Conservation (phyloP, 1,140 invertebrate species). For the Drosophila bocqueti region DNA sequence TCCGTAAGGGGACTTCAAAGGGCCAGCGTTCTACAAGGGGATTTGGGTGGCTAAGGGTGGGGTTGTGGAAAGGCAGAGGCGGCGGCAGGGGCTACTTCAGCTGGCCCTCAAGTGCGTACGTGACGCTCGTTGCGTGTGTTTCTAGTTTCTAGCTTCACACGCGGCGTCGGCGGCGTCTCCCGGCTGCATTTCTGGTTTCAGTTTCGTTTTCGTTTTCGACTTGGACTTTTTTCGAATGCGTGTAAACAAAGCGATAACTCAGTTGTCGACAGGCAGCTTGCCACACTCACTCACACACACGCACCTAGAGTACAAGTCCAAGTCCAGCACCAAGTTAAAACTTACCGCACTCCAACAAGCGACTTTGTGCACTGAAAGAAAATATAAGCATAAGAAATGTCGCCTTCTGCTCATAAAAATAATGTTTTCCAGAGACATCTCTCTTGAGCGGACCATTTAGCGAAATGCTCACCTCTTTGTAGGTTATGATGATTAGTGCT, state of each 20-base stretch:
- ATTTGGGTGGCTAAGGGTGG: constrained; percentile 3
- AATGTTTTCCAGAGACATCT: too few species aligned
- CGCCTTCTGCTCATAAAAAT: background rate
- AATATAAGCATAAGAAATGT: background rate
- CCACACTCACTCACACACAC: constrained; percentile 32
- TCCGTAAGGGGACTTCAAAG: constrained; percentile 46
- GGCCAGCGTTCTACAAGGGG: background rate
- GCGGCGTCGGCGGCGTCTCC: constrained; percentile 3
- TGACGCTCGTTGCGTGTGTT: constrained; percentile 50
- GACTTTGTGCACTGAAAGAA: constrained; percentile 13
- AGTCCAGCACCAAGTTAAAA: constrained; percentile 22
- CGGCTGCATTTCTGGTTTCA: constrained; percentile 1
- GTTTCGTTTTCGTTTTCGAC: constrained; percentile 16
- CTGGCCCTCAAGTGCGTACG: constrained; percentile 46
- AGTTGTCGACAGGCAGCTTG: constrained; percentile 49
- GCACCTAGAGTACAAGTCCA: constrained; percentile 6
- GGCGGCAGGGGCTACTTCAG: background rate
- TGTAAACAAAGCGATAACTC: constrained; percentile 64
- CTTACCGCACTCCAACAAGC: constrained; percentile 4
- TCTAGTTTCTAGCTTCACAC: constrained; percentile 7
- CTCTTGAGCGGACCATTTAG: background rate
- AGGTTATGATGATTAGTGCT: too few species aligned
- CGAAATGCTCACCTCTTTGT: too few species aligned
- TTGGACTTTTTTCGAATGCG: constrained; percentile 29
- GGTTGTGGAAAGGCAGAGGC: background rate